Base-by-base conservation (phyloP, 2,797 vertebrate species). In the Halcyon badia region DNA sequence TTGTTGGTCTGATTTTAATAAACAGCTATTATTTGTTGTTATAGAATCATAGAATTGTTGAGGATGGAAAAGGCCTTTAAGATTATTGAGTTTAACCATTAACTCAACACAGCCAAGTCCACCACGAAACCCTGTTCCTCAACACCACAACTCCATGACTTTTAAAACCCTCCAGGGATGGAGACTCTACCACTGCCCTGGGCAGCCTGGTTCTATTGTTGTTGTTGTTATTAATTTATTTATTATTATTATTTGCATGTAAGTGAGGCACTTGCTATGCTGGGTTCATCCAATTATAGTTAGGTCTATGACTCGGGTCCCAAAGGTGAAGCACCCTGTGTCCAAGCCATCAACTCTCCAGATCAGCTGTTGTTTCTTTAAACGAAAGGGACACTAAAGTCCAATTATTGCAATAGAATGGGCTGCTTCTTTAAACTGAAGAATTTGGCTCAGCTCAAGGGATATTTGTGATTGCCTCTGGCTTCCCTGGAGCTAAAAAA, bases 401-500 rank as follows among this genome's bases (percentile, higher is more conserved):
- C 97, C 95, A 95, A 97, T 98, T 97, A 97, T 35, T 64, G 96
- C 94, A 88, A 93, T 94, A 94, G 91, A 96, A 87, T 94, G 71
- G 39, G 46, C 79, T 90, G 90, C 83, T 94, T 71, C 97, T 98
- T 95, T 97, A 95, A 98, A 97, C 90, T 94, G 81, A 95, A 95
- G 95, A 96, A 77, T 96, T 96, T 97, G 91, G 88, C 94, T 96
- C 91, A 82, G 92, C 97, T 98, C 97, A 95, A 96, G 97, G 97
- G 97, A 97, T 97, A 95, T 97, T 96, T 96, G 95, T 91, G 89
- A 97, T 96, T 94, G 97, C 98, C 97, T 97, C 91, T 95, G 93
- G 97, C 97, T 89, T 97, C 97, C 97, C 97, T 83, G 58, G 52
- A 97, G 97, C 96, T 97, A 97, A 98, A 96, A 97, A 96, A 96